A percentile compares a stretch with the other conserved stretches of the same genome.
These are phyloP conservation scores for Plumapathes pennacea DNA, from an alignment of 92 coral and sea anemone species.

Conservation along the genomic window DNA sequence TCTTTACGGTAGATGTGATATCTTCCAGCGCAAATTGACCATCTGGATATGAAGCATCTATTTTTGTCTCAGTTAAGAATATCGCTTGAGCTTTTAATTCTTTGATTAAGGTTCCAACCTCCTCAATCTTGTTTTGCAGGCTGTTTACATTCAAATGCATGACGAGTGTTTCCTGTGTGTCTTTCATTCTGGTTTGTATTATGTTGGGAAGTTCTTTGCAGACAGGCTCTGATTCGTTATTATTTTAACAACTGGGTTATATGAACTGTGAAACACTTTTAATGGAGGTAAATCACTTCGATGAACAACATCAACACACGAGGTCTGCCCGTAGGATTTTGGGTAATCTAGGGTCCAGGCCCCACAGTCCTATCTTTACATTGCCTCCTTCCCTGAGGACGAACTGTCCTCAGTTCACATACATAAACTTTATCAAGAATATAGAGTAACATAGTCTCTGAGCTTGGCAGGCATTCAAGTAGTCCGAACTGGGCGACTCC, in stretches of 20 bases:
- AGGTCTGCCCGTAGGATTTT: no score
- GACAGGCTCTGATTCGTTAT: no score
- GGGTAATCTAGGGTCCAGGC: no score
- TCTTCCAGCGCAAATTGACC: conserved; percentile 3
- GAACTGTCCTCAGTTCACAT: no score
- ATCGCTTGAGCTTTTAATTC: neutral
- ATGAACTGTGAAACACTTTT: no score
- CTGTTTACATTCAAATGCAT: neutral
- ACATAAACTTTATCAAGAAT: no score
- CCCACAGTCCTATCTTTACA: no score
- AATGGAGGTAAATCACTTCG: no score
- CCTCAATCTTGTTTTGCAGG: conserved; percentile 4
- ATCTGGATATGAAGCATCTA: neutral
- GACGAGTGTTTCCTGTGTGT: neutral
- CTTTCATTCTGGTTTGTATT: neutral
- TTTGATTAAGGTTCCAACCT: neutral
- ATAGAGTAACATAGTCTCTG: conserved; percentile 1
- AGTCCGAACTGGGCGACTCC: neutral
- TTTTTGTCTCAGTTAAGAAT: neutral
- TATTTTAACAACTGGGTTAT: no score
- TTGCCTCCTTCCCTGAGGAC: no score
- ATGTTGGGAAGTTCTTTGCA: neutral
- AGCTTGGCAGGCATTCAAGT: neutral
- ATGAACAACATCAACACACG: no score
- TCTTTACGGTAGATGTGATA: conserved; percentile 11